Percentiles rank a stretch among this genome's conserved stretches.
These are phyloP conservation scores for Rhynchophorus ferrugineus DNA, from an alignment of 1,140 invertebrate species.

Conservation along the genomic window DNA sequence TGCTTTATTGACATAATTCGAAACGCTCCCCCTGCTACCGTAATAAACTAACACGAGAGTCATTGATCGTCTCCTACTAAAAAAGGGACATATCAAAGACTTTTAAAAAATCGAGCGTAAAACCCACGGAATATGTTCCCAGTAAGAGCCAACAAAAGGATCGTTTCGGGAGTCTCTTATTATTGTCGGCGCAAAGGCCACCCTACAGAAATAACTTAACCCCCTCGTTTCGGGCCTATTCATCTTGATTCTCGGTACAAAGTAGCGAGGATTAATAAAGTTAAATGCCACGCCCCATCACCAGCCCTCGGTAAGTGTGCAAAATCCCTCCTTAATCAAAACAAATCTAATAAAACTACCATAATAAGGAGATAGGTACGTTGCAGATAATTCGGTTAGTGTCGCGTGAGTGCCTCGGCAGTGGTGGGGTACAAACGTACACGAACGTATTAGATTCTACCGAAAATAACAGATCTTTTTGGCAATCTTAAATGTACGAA, in stretches of 20 bases:
- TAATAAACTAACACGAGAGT: too few relatives aligned
- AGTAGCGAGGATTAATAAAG: constrained; percentile 20
- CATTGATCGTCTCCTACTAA: too few relatives aligned
- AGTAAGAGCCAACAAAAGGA: neutral
- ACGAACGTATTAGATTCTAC: too few relatives aligned
- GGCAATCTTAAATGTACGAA: too few relatives aligned
- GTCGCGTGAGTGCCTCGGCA: too few relatives aligned
- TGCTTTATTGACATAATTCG: too few relatives aligned
- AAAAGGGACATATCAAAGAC: too few relatives aligned
- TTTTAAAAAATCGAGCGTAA: neutral
- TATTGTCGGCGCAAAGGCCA: neutral
- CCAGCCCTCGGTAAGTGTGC: constrained; percentile 11
- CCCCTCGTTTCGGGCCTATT: constrained; percentile 13
- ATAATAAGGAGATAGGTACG: constrained; percentile 14
- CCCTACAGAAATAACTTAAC: constrained; percentile 10
- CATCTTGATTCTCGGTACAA: constrained; percentile 12
- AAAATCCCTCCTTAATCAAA: constrained; percentile 18
- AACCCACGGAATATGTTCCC: neutral
- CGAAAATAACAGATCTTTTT: too few relatives aligned
- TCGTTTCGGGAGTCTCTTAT: neutral
- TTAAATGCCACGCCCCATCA: constrained; percentile 15
- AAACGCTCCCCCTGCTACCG: too few relatives aligned
- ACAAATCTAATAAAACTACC: constrained; percentile 21
- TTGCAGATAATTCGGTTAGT: neutral
- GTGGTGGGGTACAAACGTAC: too few relatives aligned